phyloP scores from a whole-genome alignment of 2,113 vertebrate species.

The Myotis lucifugus region DNA sequence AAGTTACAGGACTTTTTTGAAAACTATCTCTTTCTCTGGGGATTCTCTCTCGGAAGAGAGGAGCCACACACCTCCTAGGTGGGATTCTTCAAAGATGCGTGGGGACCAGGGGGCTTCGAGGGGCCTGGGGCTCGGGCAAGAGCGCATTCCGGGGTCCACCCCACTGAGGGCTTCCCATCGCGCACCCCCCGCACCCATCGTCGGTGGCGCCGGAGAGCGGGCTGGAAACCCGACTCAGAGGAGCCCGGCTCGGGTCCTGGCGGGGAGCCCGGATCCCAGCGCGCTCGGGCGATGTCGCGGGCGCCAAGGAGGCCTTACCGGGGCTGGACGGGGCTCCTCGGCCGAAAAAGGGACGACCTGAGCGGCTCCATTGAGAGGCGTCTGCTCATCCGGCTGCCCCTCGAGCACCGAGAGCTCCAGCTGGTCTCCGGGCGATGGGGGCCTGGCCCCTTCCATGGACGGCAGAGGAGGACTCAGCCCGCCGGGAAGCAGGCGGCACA shows the following conservation, averaged over 20 bases:
- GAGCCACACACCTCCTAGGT: background rate
- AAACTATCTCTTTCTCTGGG: background rate
- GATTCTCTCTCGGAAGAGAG: background rate
- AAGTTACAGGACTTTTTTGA: background rate
- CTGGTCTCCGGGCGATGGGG: background rate
- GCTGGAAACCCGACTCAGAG: background rate
- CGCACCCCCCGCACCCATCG: background rate
- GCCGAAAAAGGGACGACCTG: background rate
- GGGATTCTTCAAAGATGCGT: background rate
- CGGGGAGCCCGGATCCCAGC: background rate
- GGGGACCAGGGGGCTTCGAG: background rate
- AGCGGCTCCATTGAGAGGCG: conserved; percentile 33
- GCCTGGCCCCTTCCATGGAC: conserved; percentile 67
- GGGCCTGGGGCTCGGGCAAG: rapidly evolving
- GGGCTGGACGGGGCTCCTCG: background rate
- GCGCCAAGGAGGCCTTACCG: conserved; percentile 53
- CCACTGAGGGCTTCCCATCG: rapidly evolving
- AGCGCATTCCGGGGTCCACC: rapidly evolving
- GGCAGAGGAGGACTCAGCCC: background rate
- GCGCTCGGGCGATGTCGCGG: background rate
- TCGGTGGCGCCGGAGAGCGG: rapidly evolving
- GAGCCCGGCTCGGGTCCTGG: background rate
- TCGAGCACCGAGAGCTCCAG: conserved; percentile 52
- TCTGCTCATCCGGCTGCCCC: background rate
- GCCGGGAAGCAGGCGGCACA: no score